Percentiles rank a stretch among this genome's conserved stretches.
phyloP scores from a whole-genome alignment of 23 tunicate genomes.

The Halocynthia aurantium region DNA sequence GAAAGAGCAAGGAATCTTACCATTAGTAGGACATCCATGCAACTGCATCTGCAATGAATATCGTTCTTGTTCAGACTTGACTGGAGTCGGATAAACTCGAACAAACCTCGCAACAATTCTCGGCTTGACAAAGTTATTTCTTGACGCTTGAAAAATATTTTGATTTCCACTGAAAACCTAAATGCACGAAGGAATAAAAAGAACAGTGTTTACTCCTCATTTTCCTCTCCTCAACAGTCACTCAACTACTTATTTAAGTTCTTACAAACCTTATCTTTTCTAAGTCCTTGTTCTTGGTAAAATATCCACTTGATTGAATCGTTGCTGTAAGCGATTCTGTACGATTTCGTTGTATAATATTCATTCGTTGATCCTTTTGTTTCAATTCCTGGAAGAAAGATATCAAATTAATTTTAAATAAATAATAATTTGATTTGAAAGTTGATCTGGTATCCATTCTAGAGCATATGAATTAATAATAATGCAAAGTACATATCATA shows the following conservation, averaged over 20 bases:
- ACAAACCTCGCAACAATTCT: constrained; percentile 50
- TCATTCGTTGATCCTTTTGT: constrained; percentile 50
- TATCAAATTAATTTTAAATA: not conserved
- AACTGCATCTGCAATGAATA: constrained; percentile 51
- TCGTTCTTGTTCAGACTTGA: not conserved
- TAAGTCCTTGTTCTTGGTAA: constrained; percentile 45
- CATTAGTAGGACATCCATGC: constrained; percentile 34
- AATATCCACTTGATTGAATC: constrained; percentile 24
- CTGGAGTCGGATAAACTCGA: constrained; percentile 64
- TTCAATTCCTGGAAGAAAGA: constrained; percentile 34
- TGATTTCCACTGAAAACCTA: constrained; percentile 72
- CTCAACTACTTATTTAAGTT: too few relatives aligned
- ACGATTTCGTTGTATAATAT: constrained; percentile 36
- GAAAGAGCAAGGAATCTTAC: not conserved
- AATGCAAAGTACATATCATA: not conserved
- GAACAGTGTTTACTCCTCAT: too few relatives aligned
- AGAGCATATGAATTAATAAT: not conserved
- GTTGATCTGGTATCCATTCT: not conserved
- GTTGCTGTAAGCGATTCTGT: constrained; percentile 42
- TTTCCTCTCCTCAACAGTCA: too few relatives aligned
- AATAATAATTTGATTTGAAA: not conserved
- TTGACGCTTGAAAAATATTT: constrained; percentile 39
- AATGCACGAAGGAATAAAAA: not conserved
- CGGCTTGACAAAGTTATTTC: constrained; percentile 77
- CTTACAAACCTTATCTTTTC: constrained; percentile 39